Evolutionary conservation across 2,888 invertebrate species (phyloP).

Genomic region (Tetrapedia diversipes): DNA sequence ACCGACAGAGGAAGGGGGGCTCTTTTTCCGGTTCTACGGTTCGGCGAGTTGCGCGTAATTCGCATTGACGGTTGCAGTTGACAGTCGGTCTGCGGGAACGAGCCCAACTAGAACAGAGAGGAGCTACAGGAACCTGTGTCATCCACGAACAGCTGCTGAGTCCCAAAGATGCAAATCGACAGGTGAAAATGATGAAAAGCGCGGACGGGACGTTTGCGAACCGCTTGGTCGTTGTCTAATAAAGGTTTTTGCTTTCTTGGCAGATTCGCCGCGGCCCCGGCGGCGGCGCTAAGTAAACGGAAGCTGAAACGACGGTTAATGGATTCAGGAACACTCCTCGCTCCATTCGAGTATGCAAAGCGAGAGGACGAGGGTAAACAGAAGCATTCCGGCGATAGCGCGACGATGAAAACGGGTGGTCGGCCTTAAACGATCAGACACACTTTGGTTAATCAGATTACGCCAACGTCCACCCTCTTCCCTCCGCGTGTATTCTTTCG

Average conservation of each 20-base stretch:
- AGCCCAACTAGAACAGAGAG: neutral
- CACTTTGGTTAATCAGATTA: conserved; percentile 73
- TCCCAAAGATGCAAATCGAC: neutral
- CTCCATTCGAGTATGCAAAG: conserved; percentile 68
- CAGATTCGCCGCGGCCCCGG: conserved; percentile 38
- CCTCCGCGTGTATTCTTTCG: neutral
- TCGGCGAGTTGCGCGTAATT: conserved; percentile 55
- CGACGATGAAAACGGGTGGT: conserved; percentile 51
- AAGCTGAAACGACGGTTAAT: conserved; percentile 64
- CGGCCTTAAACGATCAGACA: conserved; percentile 69
- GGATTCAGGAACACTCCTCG: conserved; percentile 70
- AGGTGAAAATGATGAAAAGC: neutral
- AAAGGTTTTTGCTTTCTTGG: conserved; percentile 69
- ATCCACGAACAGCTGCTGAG: neutral
- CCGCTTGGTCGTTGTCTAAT: conserved; percentile 40
- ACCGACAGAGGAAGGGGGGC: conserved; percentile 15
- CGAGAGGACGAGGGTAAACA: conserved; percentile 63
- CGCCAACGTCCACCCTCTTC: conserved; percentile 24
- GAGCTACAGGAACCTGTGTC: neutral
- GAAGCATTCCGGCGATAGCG: conserved; percentile 55
- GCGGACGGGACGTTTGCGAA: neutral
- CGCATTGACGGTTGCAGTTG: conserved; percentile 46
- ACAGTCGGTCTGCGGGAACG: conserved; percentile 19
- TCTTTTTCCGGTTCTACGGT: conserved; percentile 54
- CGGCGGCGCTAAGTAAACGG: conserved; percentile 66